A percentile compares a stretch with the other conserved stretches of the same genome.
phyloP scores from a whole-genome alignment of 2,113 vertebrate genomes.

The Turnix velox region DNA sequence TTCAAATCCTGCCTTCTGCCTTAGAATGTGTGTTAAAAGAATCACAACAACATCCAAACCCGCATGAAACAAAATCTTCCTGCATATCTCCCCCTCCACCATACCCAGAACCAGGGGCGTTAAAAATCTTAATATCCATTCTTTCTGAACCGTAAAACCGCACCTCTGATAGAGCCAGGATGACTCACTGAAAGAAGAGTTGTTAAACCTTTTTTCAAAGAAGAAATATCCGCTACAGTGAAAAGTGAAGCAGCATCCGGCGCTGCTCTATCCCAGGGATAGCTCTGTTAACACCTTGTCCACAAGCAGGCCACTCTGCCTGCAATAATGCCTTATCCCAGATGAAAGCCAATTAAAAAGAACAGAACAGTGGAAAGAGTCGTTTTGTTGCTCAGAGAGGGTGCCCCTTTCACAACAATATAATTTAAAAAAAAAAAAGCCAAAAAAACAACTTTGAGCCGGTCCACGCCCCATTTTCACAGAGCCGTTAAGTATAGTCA shows the following conservation, averaged over 20 bases:
- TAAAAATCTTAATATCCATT: background rate
- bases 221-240: background rate
- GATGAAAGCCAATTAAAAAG: background rate
- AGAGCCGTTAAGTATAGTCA: background rate
- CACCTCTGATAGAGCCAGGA: background rate
- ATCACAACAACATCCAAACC: background rate
- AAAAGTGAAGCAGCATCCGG: background rate
- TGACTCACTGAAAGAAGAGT: background rate
- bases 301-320: background rate
- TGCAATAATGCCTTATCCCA: background rate
- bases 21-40: background rate
- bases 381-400: background rate
- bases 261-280: background rate
- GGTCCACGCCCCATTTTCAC: background rate
- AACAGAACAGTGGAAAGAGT: background rate
- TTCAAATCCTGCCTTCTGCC: background rate
- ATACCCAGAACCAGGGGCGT: background rate
- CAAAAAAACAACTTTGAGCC: slow-evolving; percentile 53
- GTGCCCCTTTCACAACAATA: background rate
- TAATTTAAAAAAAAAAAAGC: too few species aligned
- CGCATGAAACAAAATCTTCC: background rate
- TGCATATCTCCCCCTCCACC: too few species aligned
- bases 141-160: background rate
- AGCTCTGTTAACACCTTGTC: background rate
- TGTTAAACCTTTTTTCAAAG: background rate